Evolutionary conservation across 2,888 invertebrate genomes (phyloP).

Genomic region (Thelaira solivaga): DNA sequence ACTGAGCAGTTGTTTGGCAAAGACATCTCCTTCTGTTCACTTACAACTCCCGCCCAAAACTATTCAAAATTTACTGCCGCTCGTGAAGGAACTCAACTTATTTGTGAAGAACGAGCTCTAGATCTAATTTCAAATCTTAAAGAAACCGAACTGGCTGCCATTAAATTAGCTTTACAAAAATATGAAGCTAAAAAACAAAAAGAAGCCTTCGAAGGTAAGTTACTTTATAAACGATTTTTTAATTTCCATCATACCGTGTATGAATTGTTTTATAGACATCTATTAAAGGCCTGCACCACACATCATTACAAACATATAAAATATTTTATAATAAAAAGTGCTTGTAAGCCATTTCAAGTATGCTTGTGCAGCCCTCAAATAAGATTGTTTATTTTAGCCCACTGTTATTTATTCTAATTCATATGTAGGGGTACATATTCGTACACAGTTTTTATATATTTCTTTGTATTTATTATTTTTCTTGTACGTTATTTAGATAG

Average conservation of each 20-base stretch:
- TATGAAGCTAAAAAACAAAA: slow-evolving; percentile 86
- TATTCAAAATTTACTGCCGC: slow-evolving; percentile 67
- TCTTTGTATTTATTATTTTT: too few species aligned
- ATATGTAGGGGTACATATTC: too few species aligned
- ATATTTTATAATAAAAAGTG: too few species aligned
- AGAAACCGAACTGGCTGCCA: slow-evolving; percentile 83
- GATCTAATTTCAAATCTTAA: slow-evolving; percentile 85
- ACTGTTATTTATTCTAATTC: neutral
- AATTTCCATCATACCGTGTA: neutral
- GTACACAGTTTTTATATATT: too few species aligned
- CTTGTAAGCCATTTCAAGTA: too few species aligned
- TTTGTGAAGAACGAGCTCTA: slow-evolving; percentile 85
- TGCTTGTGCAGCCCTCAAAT: neutral
- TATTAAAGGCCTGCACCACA: too few species aligned
- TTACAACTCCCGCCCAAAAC: slow-evolving; percentile 45
- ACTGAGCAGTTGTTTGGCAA: neutral
- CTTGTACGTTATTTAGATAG: too few species aligned
- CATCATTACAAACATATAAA: too few species aligned
- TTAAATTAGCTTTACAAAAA: slow-evolving; percentile 84
- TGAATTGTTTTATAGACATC: neutral
- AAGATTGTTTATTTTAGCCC: neutral
- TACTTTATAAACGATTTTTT: neutral
- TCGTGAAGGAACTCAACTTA: slow-evolving; percentile 68
- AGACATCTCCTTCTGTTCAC: neutral
- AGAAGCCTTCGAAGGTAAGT: slow-evolving; percentile 87